Base-by-base conservation (phyloP, 2,888 invertebrate genomes). In the Apocheima hispidaria region DNA sequence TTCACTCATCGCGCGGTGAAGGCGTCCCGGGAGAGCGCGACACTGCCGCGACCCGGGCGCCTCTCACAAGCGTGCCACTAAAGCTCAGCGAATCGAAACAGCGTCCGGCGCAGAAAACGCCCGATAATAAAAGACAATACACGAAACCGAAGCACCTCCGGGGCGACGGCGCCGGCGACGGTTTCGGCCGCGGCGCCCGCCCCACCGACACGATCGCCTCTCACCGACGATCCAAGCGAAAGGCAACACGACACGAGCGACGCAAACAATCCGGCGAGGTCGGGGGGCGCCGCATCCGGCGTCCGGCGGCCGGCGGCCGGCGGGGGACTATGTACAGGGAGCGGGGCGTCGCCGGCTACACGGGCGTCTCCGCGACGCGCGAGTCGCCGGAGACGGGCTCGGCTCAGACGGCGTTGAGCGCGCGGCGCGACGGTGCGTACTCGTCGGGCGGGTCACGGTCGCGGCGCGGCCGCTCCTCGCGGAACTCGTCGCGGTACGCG, bases 401-500 rank as follows among this genome's bases (percentile, higher is more conserved):
- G 66, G 51, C 44, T 58, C 95, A 96, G 88, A 96, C 96, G 85
- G 95, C 96, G 90, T 96, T 96, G 77, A 95, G 94, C 74, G 95
- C 95, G 79, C 96, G 94, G 65, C 96, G 93, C 74, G 95, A 94
- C 40, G 95, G 93, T 66, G 94, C 94, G 86, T 95, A 94, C 76
- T 94, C 94, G 74, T 93, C 94, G 61, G 90, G 86, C 59, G 87
- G 84, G 57, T 87, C 88, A 40, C 88, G 85, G 55, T 90, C 84
- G 43, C 88, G 75, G 82, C 77, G 77, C 79, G 79, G 86, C 26
- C 90, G 89, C 73, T 93, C 81, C 74, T 88, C 92, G 55, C 92
- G 88, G 74, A 82, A 85, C 71, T 86, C 85, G 69, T 82, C 82
- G 52, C 83, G 83, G 79, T 87, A 88, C 69, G 83, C 81, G 63